Evolutionary conservation across 2,888 invertebrate species (phyloP).

Genomic region (Leistus spinibarbis): DNA sequence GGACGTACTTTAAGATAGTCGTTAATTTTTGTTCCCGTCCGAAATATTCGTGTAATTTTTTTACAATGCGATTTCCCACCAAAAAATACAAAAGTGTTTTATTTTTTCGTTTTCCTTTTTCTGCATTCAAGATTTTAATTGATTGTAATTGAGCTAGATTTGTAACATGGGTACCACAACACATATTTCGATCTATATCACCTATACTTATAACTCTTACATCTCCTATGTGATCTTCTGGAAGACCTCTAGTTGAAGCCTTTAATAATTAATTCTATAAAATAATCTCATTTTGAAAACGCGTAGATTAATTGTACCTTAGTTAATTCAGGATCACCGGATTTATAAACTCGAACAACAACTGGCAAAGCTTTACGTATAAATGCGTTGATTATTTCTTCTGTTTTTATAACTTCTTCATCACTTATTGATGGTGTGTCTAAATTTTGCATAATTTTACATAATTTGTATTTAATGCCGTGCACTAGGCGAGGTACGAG

Average conservation of each 20-base stretch:
- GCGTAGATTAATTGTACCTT: slow-evolving; percentile 13
- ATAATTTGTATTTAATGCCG: background rate
- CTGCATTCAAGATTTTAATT: slow-evolving; percentile 69
- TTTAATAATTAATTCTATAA: slow-evolving; percentile 47
- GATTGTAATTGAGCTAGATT: slow-evolving; percentile 73
- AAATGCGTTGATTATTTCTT: slow-evolving; percentile 69
- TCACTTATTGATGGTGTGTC: slow-evolving; percentile 61
- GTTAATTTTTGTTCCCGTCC: slow-evolving; percentile 73
- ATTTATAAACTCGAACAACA: slow-evolving; percentile 65
- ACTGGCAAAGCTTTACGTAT: slow-evolving; percentile 71
- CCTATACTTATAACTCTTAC: slow-evolving; percentile 79
- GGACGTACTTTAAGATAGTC: slow-evolving; percentile 71
- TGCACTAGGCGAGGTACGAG: too few relatives aligned
- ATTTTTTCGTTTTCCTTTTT: slow-evolving; percentile 74
- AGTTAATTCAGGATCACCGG: slow-evolving; percentile 64
- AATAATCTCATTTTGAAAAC: background rate
- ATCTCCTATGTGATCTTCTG: slow-evolving; percentile 77
- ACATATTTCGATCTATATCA: slow-evolving; percentile 79
- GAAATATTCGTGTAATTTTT: slow-evolving; percentile 65
- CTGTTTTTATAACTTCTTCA: slow-evolving; percentile 62
- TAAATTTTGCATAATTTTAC: slow-evolving; percentile 46
- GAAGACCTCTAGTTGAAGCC: slow-evolving; percentile 74
- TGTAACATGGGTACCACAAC: slow-evolving; percentile 86
- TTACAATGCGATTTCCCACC: slow-evolving; percentile 72
- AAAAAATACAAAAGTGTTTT: slow-evolving; percentile 71